phyloP scores from a whole-genome alignment of 2,797 vertebrate species.

The Emydoidea blandingii region DNA sequence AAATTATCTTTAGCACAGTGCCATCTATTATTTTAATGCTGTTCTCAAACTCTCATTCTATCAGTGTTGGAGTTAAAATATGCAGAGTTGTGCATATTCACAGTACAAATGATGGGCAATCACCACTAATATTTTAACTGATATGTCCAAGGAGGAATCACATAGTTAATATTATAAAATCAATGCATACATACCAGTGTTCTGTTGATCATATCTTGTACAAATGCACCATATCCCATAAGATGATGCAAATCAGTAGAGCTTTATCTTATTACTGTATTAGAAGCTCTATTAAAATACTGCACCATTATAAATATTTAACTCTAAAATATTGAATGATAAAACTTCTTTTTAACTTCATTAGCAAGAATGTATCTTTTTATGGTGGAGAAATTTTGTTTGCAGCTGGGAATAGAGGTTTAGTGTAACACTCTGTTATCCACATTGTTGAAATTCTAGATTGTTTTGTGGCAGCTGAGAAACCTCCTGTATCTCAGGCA shows the following conservation, averaged over 20 bases:
- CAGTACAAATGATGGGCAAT: neutral
- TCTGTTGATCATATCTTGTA: neutral
- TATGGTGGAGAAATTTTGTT: neutral
- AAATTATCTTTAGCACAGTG: constrained; percentile 16
- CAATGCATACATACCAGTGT: neutral
- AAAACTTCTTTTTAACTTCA: neutral
- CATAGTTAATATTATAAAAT: constrained; percentile 2
- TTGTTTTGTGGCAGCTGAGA: neutral
- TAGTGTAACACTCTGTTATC: neutral
- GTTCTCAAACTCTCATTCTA: constrained; percentile 2
- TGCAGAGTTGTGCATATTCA: neutral
- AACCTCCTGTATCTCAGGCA: neutral
- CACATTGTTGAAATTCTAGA: neutral
- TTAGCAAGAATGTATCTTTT: accelerated
- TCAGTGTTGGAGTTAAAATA: constrained; percentile 19
- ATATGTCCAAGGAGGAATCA: constrained; percentile 1
- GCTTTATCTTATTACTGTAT: neutral
- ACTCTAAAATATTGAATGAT: accelerated
- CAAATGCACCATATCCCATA: neutral
- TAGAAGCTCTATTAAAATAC: neutral
- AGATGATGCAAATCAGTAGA: neutral
- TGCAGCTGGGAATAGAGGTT: accelerated
- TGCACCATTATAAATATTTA: neutral
- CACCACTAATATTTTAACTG: neutral
- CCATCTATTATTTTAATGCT: constrained; percentile 19